Conservation (phyloP, 2,888 invertebrate genomes). For the Stenichneumon culpator region DNA sequence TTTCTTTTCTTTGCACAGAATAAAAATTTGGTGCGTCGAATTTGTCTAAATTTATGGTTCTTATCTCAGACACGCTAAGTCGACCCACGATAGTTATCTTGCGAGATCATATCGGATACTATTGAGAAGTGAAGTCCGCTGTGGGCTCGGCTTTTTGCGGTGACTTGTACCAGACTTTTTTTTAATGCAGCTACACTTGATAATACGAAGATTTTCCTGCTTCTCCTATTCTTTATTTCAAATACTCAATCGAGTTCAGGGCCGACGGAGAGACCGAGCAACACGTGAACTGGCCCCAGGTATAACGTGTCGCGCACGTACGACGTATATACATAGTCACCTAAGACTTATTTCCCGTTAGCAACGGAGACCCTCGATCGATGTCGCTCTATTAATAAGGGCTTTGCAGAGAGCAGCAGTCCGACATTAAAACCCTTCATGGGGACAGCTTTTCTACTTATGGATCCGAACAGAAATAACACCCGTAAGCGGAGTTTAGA, state of each 20-base stretch:
- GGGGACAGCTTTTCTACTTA: slow-evolving; percentile 17
- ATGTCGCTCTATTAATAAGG: slow-evolving; percentile 68
- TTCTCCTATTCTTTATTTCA: neutral
- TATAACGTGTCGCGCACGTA: slow-evolving; percentile 23
- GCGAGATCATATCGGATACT: slow-evolving; percentile 8
- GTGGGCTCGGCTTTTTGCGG: neutral
- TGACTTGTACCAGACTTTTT: slow-evolving; percentile 6
- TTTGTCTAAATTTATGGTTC: neutral
- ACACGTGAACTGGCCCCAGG: slow-evolving; percentile 48
- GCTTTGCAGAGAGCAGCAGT: slow-evolving; percentile 20
- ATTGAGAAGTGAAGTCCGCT: neutral
- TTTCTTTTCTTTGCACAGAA: neutral
- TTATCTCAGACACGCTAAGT: neutral
- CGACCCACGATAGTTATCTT: slow-evolving; percentile 21
- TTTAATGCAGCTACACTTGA: slow-evolving; percentile 18
- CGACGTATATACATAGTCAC: neutral
- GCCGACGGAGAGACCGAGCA: slow-evolving; percentile 39
- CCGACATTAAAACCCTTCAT: neutral
- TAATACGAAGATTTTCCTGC: neutral
- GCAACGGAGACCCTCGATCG: slow-evolving; percentile 67
- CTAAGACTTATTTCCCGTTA: slow-evolving; percentile 62
- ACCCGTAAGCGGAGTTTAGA: neutral
- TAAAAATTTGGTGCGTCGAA: neutral
- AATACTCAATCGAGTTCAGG: neutral
- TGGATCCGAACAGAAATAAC: slow-evolving; percentile 2